Evolutionary conservation across 2,113 vertebrate genomes (phyloP).

Genomic region (Perca flavescens): DNA sequence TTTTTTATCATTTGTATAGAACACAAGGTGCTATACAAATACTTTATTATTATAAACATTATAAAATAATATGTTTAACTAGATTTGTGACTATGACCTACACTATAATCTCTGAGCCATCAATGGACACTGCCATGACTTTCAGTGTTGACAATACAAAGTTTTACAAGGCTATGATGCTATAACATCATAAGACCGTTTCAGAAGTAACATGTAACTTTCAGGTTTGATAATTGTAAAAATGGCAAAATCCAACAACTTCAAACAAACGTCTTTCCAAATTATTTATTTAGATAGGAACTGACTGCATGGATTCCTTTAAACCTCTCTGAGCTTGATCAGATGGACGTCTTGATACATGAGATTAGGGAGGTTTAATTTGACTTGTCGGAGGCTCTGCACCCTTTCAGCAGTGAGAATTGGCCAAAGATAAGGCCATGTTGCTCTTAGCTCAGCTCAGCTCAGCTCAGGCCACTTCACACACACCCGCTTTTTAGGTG

Average conservation of each 20-base stretch:
- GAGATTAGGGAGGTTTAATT: constrained; percentile 2
- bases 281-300: neutral
- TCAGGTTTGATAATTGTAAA: constrained; percentile 1
- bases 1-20: neutral
- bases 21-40: neutral
- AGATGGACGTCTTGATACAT: neutral
- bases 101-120: neutral
- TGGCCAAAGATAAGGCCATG: constrained; percentile 57
- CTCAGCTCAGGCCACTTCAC: constrained; percentile 4
- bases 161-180: neutral
- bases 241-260: constrained; percentile 12
- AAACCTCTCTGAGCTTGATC: constrained; percentile 4
- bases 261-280: neutral
- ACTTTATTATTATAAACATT: neutral
- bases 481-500: constrained; percentile 41
- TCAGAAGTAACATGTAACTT: constrained; percentile 7
- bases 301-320: neutral
- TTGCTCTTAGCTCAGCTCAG: constrained; percentile 14
- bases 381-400: neutral
- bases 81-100: neutral
- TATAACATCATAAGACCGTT: neutral
- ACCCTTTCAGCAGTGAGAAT: neutral
- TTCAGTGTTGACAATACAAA: neutral
- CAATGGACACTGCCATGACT: neutral
- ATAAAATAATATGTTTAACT: neutral